Base-by-base conservation (phyloP, 2,888 invertebrate genomes). In the Lasioglossum villosulum region DNA sequence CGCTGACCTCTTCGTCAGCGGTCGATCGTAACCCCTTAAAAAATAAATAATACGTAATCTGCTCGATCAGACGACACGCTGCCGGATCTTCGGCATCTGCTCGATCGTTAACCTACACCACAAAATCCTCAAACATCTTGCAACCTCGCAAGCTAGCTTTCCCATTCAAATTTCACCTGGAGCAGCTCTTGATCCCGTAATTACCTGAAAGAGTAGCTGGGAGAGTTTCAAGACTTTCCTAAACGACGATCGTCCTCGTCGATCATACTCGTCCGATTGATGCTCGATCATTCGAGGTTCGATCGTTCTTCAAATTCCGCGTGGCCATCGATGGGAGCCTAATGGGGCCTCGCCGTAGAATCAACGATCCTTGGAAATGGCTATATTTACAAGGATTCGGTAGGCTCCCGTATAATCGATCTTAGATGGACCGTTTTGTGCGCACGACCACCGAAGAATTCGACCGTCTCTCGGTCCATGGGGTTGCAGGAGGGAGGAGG, bases 11-110 rank as follows among this genome's bases (percentile, higher is more conserved):
- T 88, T 90, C 74, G 83, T 75, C 86, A 78, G 84, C 83, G 87
- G 78, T 86, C 76, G 89, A 91, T 92, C 89, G 91, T 92, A 93
- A 94, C 93, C 93, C 94, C 93, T 93, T 94, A 88, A 89, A 86
- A 92, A 90, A 93, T 93, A 94, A 94, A 94, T 93, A 93, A 93
- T 86, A 76, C 90, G 75, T 91, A 91, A 93, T 91, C 93, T 78
- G 75, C 88, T 88, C 84, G 91, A 94, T 94, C 94, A 91, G 84
- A 71, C 82, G 77, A 74, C 79, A 66, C 56, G 84, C 76, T 82
- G 80, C 72, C 70, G 56, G 70, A 77, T 85, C 83, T 73, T 78
- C 59, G 34, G 75, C 90, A 90, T 90, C 90, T 90, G 90, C 86
- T 66, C 30, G 68, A 78, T 75, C 74, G 71, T 74, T 45, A 66